phyloP scores from a whole-genome alignment of 2,113 vertebrate species.

The Bubo blakistoni region DNA sequence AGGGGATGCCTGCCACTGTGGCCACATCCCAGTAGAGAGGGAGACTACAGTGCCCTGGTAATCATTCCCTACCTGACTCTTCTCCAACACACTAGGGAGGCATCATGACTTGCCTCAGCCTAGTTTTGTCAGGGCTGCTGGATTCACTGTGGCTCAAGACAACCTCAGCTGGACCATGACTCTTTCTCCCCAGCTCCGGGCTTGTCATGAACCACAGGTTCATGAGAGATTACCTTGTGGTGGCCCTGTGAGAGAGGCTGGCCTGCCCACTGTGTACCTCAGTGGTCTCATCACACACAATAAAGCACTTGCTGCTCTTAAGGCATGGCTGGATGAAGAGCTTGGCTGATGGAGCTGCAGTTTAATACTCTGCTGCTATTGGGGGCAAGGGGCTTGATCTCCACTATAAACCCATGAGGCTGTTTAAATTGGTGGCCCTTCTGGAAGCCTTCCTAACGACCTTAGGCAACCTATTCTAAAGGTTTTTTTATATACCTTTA shows the following conservation, averaged over 20 bases:
- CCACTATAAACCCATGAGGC: not conserved
- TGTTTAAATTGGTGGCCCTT: not conserved
- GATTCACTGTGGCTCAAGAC: not conserved
- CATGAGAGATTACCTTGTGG: not conserved
- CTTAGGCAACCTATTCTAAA: not conserved
- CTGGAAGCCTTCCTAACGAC: not conserved
- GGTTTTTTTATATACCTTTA: not conserved
- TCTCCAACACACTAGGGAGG: not conserved
- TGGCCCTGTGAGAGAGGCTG: not conserved
- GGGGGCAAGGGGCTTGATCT: not conserved
- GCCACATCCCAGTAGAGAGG: not conserved
- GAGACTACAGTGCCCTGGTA: not conserved
- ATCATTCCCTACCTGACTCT: not conserved
- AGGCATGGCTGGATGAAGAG: not conserved
- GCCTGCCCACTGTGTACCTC: not conserved
- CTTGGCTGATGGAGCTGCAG: not conserved
- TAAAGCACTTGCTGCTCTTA: not conserved
- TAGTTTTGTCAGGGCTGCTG: not conserved
- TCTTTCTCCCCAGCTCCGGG: not conserved
- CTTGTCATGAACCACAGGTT: not conserved
- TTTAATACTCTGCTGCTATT: not conserved
- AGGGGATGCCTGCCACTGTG: not conserved
- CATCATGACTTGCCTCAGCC: not conserved
- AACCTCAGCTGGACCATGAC: not conserved
- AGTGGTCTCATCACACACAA: not conserved